Evolutionary conservation across 2,113 vertebrate genomes (phyloP).

Genomic region (Phycodurus eques): DNA sequence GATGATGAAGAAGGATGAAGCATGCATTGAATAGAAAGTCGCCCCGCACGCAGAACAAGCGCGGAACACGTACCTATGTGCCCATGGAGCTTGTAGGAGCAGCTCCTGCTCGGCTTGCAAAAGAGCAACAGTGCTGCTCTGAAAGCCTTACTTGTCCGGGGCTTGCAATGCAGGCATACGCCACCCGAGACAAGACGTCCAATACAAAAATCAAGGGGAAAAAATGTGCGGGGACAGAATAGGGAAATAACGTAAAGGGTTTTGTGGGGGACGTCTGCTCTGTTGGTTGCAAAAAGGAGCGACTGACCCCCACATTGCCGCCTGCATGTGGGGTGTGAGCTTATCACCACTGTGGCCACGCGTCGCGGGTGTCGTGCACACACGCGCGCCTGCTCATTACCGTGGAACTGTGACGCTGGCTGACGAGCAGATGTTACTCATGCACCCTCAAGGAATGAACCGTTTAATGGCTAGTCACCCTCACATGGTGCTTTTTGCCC

Average conservation of each 20-base stretch:
- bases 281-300: constrained; percentile 13
- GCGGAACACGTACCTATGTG: constrained; percentile 52
- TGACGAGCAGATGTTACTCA: constrained; percentile 1
- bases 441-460: not conserved
- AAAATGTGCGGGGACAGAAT: constrained; percentile 1
- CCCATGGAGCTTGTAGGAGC: constrained; percentile 17
- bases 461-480: not conserved
- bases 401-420: not conserved
- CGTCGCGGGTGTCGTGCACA: constrained; percentile 39
- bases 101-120: constrained; percentile 30
- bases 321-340: constrained; percentile 8
- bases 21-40: constrained; percentile 54
- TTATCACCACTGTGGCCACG: constrained; percentile 23
- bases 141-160: constrained; percentile 33
- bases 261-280: constrained; percentile 21
- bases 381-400: constrained; percentile 6
- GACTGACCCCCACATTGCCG: constrained; percentile 52
- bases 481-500: not conserved
- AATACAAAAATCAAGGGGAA: constrained; percentile 13
- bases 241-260: constrained; percentile 4
- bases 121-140: constrained; percentile 51
- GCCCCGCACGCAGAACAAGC: constrained; percentile 22
- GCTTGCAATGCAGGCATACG: constrained; percentile 40
- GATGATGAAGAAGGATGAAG: constrained; percentile 23
- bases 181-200: constrained; percentile 16